Percentiles rank a stretch among this genome's conserved stretches.
Evolutionary conservation across 2,113 vertebrate species (phyloP).

Genomic region (Phaethornis superciliosus): DNA sequence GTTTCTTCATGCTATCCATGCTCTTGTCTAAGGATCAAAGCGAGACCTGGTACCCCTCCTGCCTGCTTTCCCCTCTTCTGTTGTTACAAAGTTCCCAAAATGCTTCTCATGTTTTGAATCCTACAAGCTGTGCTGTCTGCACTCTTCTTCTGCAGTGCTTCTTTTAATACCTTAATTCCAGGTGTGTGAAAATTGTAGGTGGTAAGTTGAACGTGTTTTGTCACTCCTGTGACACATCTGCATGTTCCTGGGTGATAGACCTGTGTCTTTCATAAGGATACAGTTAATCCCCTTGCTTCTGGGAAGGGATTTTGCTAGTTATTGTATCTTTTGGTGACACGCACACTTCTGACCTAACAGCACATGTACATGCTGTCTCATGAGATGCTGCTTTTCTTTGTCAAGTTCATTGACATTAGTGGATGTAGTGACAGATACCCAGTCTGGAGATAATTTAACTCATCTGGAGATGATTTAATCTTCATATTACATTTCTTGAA

Average conservation of each 20-base stretch:
- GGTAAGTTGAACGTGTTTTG: not conserved
- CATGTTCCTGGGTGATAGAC: not conserved
- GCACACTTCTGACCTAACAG: rapidly evolving
- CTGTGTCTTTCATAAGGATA: not conserved
- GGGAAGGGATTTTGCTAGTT: not conserved
- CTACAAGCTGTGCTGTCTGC: not conserved
- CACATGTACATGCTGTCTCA: not conserved
- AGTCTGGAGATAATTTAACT: not conserved
- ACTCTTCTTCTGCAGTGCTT: not conserved
- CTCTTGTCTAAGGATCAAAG: not conserved
- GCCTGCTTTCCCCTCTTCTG: not conserved
- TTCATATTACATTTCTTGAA: not conserved
- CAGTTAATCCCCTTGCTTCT: not conserved
- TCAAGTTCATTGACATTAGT: not conserved
- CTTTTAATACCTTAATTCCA: constrained; percentile 18
- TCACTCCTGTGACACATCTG: not conserved
- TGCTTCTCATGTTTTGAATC: not conserved
- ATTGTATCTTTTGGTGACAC: not conserved
- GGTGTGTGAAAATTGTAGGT: not conserved
- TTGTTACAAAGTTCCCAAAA: not conserved
- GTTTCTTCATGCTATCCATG: not conserved
- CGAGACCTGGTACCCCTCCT: not conserved
- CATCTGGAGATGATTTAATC: not conserved
- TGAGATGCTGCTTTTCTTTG: not conserved
- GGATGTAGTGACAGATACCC: not conserved